Conservation (phyloP, 2,888 invertebrate species). For the Nudaria mundana region DNA sequence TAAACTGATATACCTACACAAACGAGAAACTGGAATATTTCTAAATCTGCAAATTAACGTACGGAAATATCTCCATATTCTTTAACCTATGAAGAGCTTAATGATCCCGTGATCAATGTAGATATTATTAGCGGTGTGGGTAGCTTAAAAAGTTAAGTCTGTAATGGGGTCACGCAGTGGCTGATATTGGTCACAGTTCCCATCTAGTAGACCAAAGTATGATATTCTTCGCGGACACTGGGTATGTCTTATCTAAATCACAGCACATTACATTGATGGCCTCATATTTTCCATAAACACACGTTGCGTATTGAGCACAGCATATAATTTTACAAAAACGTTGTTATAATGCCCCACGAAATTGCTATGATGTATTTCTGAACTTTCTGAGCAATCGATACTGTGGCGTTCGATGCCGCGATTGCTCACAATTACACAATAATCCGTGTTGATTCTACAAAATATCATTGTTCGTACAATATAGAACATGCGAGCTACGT, state of each 20-base stretch:
- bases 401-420: constrained; percentile 38
- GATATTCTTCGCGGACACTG: too few species aligned
- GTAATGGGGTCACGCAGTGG: too few species aligned
- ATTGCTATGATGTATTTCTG: constrained; percentile 71
- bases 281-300: constrained; percentile 61
- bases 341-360: constrained; percentile 64
- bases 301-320: constrained; percentile 53
- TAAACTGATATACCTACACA: too few species aligned
- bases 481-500: constrained; percentile 16
- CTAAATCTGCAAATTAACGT: too few species aligned
- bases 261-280: constrained; percentile 40
- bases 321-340: constrained; percentile 72
- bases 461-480: constrained; percentile 42
- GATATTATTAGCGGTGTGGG: too few species aligned
- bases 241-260: constrained; percentile 36
- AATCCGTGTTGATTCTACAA: constrained; percentile 62
- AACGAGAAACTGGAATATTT: too few species aligned
- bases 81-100: too few species aligned
- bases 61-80: too few species aligned
- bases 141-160: too few species aligned
- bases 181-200: too few species aligned
- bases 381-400: constrained; percentile 58
- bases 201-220: too few species aligned
- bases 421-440: constrained; percentile 67
- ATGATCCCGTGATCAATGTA: too few species aligned